Base-by-base conservation (phyloP, 2,888 invertebrate species). In the Sarcophaga rosellei region DNA sequence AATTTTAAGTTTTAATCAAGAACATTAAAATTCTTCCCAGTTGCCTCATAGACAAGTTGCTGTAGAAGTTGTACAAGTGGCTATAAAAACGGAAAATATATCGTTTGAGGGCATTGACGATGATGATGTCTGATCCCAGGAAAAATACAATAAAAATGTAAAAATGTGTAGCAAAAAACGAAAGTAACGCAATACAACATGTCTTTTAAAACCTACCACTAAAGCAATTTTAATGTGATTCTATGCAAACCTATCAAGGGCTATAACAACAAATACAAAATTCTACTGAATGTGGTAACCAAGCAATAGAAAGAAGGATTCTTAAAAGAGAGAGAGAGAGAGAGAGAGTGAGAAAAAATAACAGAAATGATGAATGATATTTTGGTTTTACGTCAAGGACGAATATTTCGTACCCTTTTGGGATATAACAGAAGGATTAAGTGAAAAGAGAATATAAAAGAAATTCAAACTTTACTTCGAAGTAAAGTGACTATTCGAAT, bases 181-280 rank as follows among this genome's bases (percentile, higher is more conserved):
- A 25, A 44, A 70, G 47, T 21, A 75, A 70, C 53, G n/a, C 25
- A 57, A 63, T 15, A 72, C 78, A 79, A 80, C 63, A 82, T 76
- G 70, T 82, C 62, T 80, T 76, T 76, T 35, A 73, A 8, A 35
- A 35, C 35, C 59, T 59, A 73, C 68, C 82, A 80, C 85, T 80
- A 80, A 79, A 80, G 79, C 59, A 82, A 80, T 73, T 83, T 83
- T 73, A 73, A 79, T 79, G 65, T 68, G 76, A 85, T 72, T 59
- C 77, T 69, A 25, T 75, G 57, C 59, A 70, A 76, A 82, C 69
- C 57, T 65, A 82, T 77, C 68, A 74, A 74, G 62, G 57, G 23
- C 6, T 65, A 23, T 45, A 35, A 35, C 17, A 75, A 3, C 25
- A 65, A 76, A 25, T 57, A 59, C 59, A 44, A 79, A 72, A 70